phyloP scores from a whole-genome alignment of 2,888 invertebrate species.

The Periphyllus acericola region DNA sequence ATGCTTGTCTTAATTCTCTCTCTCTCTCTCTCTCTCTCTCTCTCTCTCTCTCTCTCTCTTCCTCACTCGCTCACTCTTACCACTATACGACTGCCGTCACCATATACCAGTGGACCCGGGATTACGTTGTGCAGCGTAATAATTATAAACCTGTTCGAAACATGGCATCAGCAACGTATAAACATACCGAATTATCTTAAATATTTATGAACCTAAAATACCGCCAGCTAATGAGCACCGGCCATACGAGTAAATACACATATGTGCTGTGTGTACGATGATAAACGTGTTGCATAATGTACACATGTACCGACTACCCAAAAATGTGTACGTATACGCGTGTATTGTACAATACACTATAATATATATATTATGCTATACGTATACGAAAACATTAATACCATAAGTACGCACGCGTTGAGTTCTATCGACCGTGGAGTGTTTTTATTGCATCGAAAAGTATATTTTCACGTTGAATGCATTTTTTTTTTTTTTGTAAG shows the following conservation, averaged over 20 bases:
- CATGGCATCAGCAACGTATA: constrained; percentile 41
- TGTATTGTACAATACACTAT: not conserved
- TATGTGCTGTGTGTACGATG: not conserved
- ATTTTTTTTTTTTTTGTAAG: no score
- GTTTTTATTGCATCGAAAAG: not conserved
- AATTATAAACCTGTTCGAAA: constrained; percentile 60
- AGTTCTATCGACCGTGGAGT: not conserved
- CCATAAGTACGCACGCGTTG: not conserved
- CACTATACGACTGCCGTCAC: constrained; percentile 1
- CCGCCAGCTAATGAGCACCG: constrained; percentile 52
- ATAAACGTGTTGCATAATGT: constrained; percentile 52
- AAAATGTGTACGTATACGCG: not conserved
- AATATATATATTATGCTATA: not conserved
- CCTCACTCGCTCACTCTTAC: not conserved
- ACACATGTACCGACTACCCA: not conserved
- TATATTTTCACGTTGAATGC: not conserved
- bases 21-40: not conserved
- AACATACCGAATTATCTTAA: constrained; percentile 55
- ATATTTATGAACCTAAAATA: constrained; percentile 60
- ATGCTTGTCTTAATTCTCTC: constrained; percentile 43
- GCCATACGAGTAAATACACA: not conserved
- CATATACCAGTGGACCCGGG: not conserved
- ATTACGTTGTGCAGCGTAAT: constrained; percentile 55
- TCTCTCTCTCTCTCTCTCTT: not conserved
- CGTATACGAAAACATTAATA: constrained; percentile 1